Percentiles rank a stretch among this genome's conserved stretches.
Evolutionary conservation across 2,113 vertebrate species (phyloP).

Genomic region (Hucho hucho): DNA sequence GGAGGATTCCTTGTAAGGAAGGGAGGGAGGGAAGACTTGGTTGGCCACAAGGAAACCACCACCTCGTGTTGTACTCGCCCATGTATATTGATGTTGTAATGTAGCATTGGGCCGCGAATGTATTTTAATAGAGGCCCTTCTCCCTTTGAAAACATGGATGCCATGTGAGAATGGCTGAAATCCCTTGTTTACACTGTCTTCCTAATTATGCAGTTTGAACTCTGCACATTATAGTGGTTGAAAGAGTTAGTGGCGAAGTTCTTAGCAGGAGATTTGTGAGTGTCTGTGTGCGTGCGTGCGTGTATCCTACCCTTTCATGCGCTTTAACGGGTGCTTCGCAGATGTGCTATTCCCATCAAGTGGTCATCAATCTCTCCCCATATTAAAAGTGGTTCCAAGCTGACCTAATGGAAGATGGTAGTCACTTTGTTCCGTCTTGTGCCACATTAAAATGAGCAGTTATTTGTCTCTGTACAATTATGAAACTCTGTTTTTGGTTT

Average conservation of each 20-base stretch:
- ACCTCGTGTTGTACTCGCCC: not conserved
- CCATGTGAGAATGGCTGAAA: slow-evolving; percentile 8
- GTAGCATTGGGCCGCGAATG: not conserved
- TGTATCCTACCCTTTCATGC: not conserved
- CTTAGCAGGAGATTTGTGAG: too few relatives aligned
- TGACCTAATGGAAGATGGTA: slow-evolving; percentile 56
- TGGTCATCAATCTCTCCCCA: slow-evolving; percentile 42
- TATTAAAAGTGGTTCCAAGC: slow-evolving; percentile 48
- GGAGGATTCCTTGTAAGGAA: slow-evolving; percentile 40
- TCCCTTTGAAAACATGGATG: not conserved
- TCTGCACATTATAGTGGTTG: too few relatives aligned
- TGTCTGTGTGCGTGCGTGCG: not conserved
- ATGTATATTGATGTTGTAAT: not conserved
- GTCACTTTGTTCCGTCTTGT: slow-evolving; percentile 50
- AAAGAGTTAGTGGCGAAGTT: too few relatives aligned
- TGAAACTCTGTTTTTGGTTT: slow-evolving; percentile 41
- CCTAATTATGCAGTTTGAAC: too few relatives aligned
- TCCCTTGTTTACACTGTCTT: slow-evolving; percentile 31
- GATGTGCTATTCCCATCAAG: slow-evolving; percentile 34
- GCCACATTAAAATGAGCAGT: slow-evolving; percentile 41
- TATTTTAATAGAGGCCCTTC: slow-evolving; percentile 17
- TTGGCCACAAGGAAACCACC: slow-evolving; percentile 31
- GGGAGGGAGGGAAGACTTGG: slow-evolving; percentile 13
- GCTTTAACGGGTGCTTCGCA: slow-evolving; percentile 18
- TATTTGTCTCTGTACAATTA: slow-evolving; percentile 36